A percentile compares a stretch with the other conserved stretches of the same genome.
phyloP scores from a whole-genome alignment of 2,888 invertebrate species.

The Phrixothrix hirtus region DNA sequence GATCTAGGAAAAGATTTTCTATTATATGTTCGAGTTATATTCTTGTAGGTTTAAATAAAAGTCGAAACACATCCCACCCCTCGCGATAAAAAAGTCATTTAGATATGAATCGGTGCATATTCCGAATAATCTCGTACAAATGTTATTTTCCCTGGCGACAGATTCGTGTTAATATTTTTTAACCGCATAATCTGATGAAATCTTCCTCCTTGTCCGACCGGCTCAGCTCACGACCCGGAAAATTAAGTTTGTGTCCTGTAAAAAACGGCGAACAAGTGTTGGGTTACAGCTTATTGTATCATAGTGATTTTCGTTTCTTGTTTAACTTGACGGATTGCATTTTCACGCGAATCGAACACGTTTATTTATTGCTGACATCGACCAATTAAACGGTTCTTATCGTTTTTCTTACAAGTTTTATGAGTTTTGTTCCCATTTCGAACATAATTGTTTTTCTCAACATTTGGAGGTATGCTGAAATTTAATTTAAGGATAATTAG shows the following conservation, averaged over 20 bases:
- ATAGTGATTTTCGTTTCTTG: slow-evolving; percentile 31
- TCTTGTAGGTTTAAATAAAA: too few relatives aligned
- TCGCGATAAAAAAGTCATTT: slow-evolving; percentile 13
- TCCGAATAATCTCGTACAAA: slow-evolving; percentile 45
- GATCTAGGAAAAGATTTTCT: neutral
- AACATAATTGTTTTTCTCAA: too few relatives aligned
- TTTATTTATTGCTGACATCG: slow-evolving; percentile 11
- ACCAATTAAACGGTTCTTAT: neutral
- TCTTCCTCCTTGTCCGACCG: slow-evolving; percentile 55
- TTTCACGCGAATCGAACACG: slow-evolving; percentile 13
- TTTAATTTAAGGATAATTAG: too few relatives aligned
- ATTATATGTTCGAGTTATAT: too few relatives aligned
- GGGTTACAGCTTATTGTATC: slow-evolving; percentile 37
- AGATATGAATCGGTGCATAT: slow-evolving; percentile 15
- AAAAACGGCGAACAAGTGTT: slow-evolving; percentile 49
- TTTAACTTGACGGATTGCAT: slow-evolving; percentile 26
- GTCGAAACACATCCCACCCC: too few relatives aligned
- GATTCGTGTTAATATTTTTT: slow-evolving; percentile 52
- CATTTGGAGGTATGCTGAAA: too few relatives aligned
- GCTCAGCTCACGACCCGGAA: slow-evolving; percentile 57
- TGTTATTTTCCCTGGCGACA: slow-evolving; percentile 48
- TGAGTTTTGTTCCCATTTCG: neutral
- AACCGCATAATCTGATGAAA: slow-evolving; percentile 55
- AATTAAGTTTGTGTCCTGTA: slow-evolving; percentile 55
- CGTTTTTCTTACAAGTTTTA: neutral